Percentiles rank a stretch among this genome's conserved stretches.
These are phyloP conservation scores for Ganaspis brasiliensis DNA, from an alignment of 2,888 invertebrate species.

Conservation along the genomic window DNA sequence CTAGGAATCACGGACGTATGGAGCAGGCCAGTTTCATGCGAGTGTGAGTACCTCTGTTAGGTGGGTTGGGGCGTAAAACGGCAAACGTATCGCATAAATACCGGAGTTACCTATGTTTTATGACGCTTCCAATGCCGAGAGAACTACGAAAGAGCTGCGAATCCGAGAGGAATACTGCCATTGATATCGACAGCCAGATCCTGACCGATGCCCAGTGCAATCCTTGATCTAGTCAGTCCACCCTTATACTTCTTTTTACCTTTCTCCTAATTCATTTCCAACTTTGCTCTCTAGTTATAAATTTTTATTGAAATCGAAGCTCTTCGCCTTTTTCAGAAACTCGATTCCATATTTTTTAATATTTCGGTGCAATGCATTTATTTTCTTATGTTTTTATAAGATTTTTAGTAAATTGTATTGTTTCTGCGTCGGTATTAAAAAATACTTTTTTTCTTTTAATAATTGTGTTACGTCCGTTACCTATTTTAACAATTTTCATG, in stretches of 20 bases:
- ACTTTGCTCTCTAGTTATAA: conserved; percentile 17
- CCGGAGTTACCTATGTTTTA: conserved; percentile 80
- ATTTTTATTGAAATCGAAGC: neutral
- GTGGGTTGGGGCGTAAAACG: conserved; percentile 68
- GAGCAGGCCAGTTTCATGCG: conserved; percentile 26
- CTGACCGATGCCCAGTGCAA: conserved; percentile 75
- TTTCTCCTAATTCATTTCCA: conserved; percentile 20
- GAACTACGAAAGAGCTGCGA: conserved; percentile 58
- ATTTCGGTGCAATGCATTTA: too few relatives aligned
- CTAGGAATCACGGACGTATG: conserved; percentile 63
- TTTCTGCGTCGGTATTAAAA: too few relatives aligned
- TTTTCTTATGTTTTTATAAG: too few relatives aligned
- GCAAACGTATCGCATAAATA: conserved; percentile 76
- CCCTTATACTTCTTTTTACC: conserved; percentile 24
- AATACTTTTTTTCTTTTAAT: too few relatives aligned
- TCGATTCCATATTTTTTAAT: too few relatives aligned
- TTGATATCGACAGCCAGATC: conserved; percentile 77
- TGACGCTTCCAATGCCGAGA: conserved; percentile 62
- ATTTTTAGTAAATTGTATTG: too few relatives aligned
- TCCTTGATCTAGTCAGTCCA: conserved; percentile 23
- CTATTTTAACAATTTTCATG: too few relatives aligned
- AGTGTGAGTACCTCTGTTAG: conserved; percentile 52
- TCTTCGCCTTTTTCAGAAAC: too few relatives aligned
- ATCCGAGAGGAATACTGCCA: conserved; percentile 54
- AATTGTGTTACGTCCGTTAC: too few relatives aligned